Evolutionary conservation across 1,140 invertebrate species (phyloP), one percentile per base, ranked within the genome.

Genomic region (Euwallacea fornicatus): DNA sequence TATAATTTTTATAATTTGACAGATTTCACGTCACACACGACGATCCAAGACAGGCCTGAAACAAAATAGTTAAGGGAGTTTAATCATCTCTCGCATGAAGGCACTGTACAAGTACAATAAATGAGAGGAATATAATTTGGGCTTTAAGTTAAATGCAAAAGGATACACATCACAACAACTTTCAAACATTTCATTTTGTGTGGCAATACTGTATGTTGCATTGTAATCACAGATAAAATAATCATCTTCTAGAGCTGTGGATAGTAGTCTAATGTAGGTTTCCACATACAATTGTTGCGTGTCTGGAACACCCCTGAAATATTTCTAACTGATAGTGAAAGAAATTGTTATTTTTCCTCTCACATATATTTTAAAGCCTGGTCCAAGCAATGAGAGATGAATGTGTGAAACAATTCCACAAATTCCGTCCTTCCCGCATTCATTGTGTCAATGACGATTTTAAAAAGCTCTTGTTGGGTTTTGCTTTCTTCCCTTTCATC

Each of bases 191-290:
- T 78, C 76, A 46, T 77, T 75, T 54, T 74, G 73, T 60, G 13
- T 71, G 7, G 66, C 69, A 47, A 78, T 68, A 58, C 67, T 73
- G 50, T 78, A 74, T 43, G 71, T 74, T 15, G 80, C 76, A 79
- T 91, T 84, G 80, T 91, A 92, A 82, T 93, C 91, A 16, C 83
- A 84, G 43, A 91, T 86, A 75, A 93, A 90, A 73, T 86, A 83
- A 71, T 86, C 86, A 75, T 90, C 88, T 11, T 88, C 84, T 21
- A 92, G 80, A 7, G 85, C 87, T 66, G 87, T 84, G 70, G 85
- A 84, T 74, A 93, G 76, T 70, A 88, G 78, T 43, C 85, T 83
- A 7, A 92, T 77, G 78, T 89, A 89, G 41, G 81, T 79, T 72
- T 88, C 88, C 8, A 88, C 83, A 44, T 81, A 79, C 15, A 75